Evolutionary conservation across 2,888 invertebrate genomes (phyloP).

Genomic region (Theristus sp.): DNA sequence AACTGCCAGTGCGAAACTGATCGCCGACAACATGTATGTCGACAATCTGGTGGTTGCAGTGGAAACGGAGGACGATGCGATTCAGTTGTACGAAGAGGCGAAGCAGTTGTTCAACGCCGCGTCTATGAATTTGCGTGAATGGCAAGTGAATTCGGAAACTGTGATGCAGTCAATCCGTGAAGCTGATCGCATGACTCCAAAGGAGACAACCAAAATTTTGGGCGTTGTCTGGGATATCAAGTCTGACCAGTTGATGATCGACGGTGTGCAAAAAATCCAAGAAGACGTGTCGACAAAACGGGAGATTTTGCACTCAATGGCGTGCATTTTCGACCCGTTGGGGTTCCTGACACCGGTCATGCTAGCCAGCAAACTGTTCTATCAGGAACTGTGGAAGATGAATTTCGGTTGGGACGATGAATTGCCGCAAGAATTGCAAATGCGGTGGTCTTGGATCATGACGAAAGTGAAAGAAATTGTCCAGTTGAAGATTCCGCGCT

Average conservation of each 20-base stretch:
- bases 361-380: neutral
- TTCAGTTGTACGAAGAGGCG: conserved; percentile 9
- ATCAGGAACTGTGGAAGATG: neutral
- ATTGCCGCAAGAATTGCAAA: neutral
- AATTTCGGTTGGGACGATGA: neutral
- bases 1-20: conserved; percentile 9
- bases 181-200: neutral
- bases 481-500: neutral
- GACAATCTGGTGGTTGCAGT: conserved; percentile 20
- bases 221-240: conserved; percentile 1
- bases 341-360: neutral
- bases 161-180: neutral
- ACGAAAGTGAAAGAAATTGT: neutral
- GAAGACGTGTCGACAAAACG: too few relatives aligned
- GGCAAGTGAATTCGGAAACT: conserved; percentile 11
- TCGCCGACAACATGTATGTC: conserved; percentile 19
- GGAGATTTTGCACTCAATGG: neutral
- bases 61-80: conserved; percentile 10
- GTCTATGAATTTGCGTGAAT: conserved; percentile 15
- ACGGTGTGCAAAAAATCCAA: too few relatives aligned
- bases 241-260: too few relatives aligned
- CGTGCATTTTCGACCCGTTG: neutral
- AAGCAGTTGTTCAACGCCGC: conserved; percentile 7
- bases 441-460: neutral
- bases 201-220: conserved; percentile 4